Evolutionary conservation across 2,113 vertebrate species (phyloP).

Genomic region (Tamias sibiricus): DNA sequence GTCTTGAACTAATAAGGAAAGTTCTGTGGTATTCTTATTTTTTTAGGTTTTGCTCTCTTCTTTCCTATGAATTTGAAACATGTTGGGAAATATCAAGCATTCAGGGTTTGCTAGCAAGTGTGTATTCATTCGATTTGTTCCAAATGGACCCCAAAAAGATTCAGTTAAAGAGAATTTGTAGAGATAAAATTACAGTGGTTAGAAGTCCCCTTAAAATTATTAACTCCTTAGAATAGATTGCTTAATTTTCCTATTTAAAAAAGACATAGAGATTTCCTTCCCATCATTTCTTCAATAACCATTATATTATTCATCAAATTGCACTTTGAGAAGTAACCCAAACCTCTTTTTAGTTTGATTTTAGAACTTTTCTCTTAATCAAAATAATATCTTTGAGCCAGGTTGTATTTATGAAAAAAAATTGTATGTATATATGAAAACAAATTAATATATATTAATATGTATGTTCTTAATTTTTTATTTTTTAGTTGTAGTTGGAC

Average conservation of each 20-base stretch:
- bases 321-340: slow-evolving; percentile 1
- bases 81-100: background rate
- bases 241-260: slow-evolving; percentile 55
- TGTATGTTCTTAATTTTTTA: too few relatives aligned
- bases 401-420: background rate
- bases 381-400: slow-evolving; percentile 57
- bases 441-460: too few relatives aligned
- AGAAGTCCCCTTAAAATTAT: background rate
- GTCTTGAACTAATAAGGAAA: slow-evolving; percentile 38
- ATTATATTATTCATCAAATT: slow-evolving; percentile 31
- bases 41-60: slow-evolving; percentile 14
- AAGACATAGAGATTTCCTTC: background rate
- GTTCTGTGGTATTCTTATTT: slow-evolving; percentile 6
- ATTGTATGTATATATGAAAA: too few relatives aligned
- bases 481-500: too few relatives aligned
- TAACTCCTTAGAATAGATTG: background rate
- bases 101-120: background rate
- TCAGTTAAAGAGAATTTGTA: slow-evolving; percentile 29
- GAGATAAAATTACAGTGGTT: slow-evolving; percentile 24
- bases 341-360: slow-evolving; percentile 17
- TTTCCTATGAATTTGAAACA: background rate
- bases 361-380: slow-evolving; percentile 41
- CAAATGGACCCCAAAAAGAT: slow-evolving; percentile 44
- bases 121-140: slow-evolving; percentile 15
- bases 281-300: slow-evolving; percentile 34